Percentiles rank a stretch among this genome's conserved stretches.
phyloP scores from a whole-genome alignment of 2,797 vertebrate species.

The Eupleurogrammus muticus region DNA sequence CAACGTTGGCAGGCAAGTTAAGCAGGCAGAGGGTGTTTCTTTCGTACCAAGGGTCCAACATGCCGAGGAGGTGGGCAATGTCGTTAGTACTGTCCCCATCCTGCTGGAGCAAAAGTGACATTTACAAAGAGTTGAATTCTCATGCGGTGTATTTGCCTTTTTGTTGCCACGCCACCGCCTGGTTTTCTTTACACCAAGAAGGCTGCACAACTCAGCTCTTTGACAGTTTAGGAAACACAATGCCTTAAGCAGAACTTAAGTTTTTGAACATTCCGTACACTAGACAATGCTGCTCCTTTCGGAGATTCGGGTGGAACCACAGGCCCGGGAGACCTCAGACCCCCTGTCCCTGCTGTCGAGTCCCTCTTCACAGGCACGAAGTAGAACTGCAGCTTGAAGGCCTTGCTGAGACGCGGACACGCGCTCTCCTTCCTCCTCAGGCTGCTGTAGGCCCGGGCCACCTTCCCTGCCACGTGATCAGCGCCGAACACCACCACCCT shows the following conservation, averaged over 20 bases:
- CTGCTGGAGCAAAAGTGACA: conserved; percentile 56
- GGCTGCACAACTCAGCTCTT: not conserved
- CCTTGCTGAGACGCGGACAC: conserved; percentile 88
- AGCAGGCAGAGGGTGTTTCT: conserved; percentile 94
- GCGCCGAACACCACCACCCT: conserved; percentile 96
- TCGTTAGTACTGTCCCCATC: conserved; percentile 92
- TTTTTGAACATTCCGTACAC: conserved; percentile 54
- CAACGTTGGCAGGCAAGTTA: conserved; percentile 87
- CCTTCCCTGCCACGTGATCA: conserved; percentile 93
- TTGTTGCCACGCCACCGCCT: not conserved
- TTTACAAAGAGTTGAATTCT: not conserved
- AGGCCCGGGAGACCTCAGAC: conserved; percentile 35
- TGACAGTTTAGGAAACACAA: not conserved
- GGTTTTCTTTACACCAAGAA: not conserved
- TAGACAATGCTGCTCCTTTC: conserved; percentile 43
- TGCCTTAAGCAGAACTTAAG: not conserved
- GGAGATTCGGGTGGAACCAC: conserved; percentile 31
- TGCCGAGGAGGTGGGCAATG: conserved; percentile 93
- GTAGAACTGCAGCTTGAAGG: conserved; percentile 94
- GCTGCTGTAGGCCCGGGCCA: conserved; percentile 92
- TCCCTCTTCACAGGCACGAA: conserved; percentile 92
- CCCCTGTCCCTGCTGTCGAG: conserved; percentile 16
- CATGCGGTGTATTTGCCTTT: not conserved
- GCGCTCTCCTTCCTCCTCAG: conserved; percentile 89
- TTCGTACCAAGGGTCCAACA: conserved; percentile 98